Percentiles rank a stretch among this genome's conserved stretches.
Evolutionary conservation across 1,140 invertebrate genomes (phyloP).

Genomic region (Ceratina japonica): DNA sequence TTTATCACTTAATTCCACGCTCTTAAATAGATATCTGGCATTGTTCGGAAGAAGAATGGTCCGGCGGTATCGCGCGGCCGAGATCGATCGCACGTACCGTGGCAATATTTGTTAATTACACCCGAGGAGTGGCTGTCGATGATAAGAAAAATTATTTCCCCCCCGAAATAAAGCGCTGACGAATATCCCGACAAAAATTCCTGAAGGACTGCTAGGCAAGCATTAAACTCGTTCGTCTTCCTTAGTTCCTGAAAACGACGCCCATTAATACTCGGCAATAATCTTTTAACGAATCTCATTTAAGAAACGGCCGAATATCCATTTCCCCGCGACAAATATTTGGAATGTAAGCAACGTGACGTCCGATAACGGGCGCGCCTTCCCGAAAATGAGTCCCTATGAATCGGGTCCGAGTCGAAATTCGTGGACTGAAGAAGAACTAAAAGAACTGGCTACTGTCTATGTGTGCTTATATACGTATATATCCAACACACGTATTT

Average conservation of each 20-base stretch:
- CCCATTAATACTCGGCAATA: neutral
- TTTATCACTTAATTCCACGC: too few relatives aligned
- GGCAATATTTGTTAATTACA: slow-evolving; percentile 38
- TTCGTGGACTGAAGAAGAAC: too few relatives aligned
- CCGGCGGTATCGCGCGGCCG: neutral
- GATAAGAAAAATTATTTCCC: slow-evolving; percentile 28
- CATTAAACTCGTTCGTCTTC: neutral
- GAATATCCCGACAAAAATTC: neutral
- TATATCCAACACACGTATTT: too few relatives aligned
- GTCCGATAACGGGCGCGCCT: neutral
- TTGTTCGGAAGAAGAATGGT: neutral
- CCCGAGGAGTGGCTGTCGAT: slow-evolving; percentile 10
- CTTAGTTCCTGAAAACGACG: neutral
- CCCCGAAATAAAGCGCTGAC: neutral
- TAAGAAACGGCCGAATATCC: neutral
- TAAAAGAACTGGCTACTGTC: too few relatives aligned
- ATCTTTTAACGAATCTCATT: slow-evolving; percentile 2
- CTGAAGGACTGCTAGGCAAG: neutral
- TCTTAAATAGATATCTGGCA: neutral
- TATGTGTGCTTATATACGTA: too few relatives aligned
- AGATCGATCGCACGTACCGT: slow-evolving; percentile 10
- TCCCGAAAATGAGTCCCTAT: slow-evolving; percentile 11
- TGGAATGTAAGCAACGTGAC: neutral
- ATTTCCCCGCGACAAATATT: slow-evolving; percentile 5
- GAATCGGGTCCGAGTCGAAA: too few relatives aligned